A percentile compares a stretch with the other conserved stretches of the same genome.
Evolutionary conservation across 2,113 vertebrate species (phyloP).

Genomic region (Saimiri boliviensis): DNA sequence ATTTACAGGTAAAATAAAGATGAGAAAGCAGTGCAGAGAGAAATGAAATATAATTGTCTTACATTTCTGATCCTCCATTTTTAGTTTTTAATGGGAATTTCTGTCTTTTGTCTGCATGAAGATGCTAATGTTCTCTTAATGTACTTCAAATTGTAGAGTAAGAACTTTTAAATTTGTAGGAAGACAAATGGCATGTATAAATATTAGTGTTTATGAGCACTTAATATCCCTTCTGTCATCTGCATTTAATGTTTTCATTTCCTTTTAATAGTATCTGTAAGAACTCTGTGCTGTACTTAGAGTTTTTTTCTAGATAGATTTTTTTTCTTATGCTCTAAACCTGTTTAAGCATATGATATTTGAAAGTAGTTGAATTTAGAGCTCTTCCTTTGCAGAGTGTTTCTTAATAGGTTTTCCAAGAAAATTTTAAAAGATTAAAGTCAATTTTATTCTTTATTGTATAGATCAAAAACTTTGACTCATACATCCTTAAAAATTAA

Average conservation of each 20-base stretch:
- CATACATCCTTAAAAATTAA: constrained; percentile 6
- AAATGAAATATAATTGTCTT: neutral
- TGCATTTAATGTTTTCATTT: neutral
- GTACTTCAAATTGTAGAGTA: neutral
- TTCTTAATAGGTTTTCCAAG: neutral
- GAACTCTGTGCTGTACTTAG: neutral
- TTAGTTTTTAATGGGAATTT: neutral
- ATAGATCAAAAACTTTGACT: neutral
- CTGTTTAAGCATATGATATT: neutral
- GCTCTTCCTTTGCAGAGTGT: neutral
- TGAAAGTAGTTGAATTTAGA: constrained; percentile 11
- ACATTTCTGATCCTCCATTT: neutral
- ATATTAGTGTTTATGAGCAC: neutral
- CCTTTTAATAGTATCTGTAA: neutral
- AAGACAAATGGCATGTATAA: neutral
- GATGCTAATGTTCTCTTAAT: neutral
- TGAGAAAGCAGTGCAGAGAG: neutral
- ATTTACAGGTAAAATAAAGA: neutral
- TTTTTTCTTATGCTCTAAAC: neutral
- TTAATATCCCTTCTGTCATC: neutral
- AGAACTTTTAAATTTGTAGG: neutral
- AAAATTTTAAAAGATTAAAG: neutral
- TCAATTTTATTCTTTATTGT: neutral
- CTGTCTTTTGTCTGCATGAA: neutral
- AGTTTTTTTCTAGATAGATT: neutral